Evolutionary conservation across 2,888 invertebrate species (phyloP).

Genomic region (Drosophila eohydei): DNA sequence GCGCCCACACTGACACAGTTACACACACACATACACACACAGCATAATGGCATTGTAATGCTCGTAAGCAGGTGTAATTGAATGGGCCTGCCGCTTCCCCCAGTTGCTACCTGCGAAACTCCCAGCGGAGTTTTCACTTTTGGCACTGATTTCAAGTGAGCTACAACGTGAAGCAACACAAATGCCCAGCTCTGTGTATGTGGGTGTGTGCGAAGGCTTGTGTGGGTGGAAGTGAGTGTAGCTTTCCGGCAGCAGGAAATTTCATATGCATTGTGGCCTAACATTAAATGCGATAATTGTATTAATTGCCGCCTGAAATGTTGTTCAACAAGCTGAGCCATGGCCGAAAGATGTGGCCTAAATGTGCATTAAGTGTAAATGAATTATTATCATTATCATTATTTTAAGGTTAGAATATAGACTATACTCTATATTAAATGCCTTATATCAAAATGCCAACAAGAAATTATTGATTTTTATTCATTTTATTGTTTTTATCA

Average conservation of each 20-base stretch:
- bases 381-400: constrained; percentile 1
- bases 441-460: too few species aligned
- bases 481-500: too few species aligned
- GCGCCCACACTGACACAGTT: constrained; percentile 2
- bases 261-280: constrained; percentile 67
- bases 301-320: constrained; percentile 64
- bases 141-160: constrained; percentile 62
- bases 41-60: constrained; percentile 61
- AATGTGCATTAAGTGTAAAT: constrained; percentile 1
- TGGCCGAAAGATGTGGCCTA: constrained; percentile 1
- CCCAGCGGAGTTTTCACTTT: constrained; percentile 53
- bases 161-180: constrained; percentile 22
- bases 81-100: constrained; percentile 55
- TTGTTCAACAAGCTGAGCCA: constrained; percentile 17
- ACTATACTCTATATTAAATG: too few species aligned
- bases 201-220: constrained; percentile 13
- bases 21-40: constrained; percentile 18
- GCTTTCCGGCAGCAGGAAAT: constrained; percentile 53
- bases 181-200: constrained; percentile 6
- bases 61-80: constrained; percentile 78
- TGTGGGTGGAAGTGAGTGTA: constrained; percentile 12
- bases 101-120: constrained; percentile 13
- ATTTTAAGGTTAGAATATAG: too few species aligned
- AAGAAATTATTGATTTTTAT: too few species aligned
- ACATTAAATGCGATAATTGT: constrained; percentile 73